A percentile compares a stretch with the other conserved stretches of the same genome.
phyloP scores from a whole-genome alignment of 2,113 vertebrate genomes.

The Amblyopsis rosae region DNA sequence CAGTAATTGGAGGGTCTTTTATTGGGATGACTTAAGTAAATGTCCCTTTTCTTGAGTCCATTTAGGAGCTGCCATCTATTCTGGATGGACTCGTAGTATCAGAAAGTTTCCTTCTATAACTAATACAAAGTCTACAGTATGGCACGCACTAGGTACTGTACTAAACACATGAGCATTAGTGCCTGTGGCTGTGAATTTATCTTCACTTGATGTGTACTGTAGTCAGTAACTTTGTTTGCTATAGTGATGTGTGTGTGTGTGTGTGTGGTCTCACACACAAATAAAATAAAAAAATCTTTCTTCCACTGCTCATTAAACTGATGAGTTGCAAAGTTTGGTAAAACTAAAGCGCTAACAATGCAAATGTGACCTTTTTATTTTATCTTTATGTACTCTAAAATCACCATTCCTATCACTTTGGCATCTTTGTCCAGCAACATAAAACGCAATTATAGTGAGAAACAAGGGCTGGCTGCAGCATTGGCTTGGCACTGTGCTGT shows the following conservation, averaged over 20 bases:
- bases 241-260: conserved; percentile 1
- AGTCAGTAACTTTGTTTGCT: conserved; percentile 16
- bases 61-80: conserved; percentile 3
- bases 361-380: conserved; percentile 26
- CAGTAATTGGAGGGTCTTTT: background rate
- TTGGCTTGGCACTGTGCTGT: background rate
- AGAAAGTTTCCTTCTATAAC: conserved; percentile 37
- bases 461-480: conserved; percentile 16
- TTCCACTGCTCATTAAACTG: conserved; percentile 20
- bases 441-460: conserved; percentile 29
- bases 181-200: conserved; percentile 33
- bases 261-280: background rate
- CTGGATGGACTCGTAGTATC: conserved; percentile 40
- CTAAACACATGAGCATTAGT: conserved; percentile 42
- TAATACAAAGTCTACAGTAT: conserved; percentile 33
- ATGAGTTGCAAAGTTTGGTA: conserved; percentile 5
- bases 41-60: background rate
- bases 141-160: conserved; percentile 37
- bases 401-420: conserved; percentile 17
- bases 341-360: background rate
- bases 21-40: conserved; percentile 17
- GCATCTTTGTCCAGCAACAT: conserved; percentile 16
- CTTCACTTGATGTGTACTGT: conserved; percentile 10
- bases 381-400: conserved; percentile 27
- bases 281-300: background rate